Base-by-base conservation (phyloP, 2,113 vertebrate species). In the Percina caprodes region DNA sequence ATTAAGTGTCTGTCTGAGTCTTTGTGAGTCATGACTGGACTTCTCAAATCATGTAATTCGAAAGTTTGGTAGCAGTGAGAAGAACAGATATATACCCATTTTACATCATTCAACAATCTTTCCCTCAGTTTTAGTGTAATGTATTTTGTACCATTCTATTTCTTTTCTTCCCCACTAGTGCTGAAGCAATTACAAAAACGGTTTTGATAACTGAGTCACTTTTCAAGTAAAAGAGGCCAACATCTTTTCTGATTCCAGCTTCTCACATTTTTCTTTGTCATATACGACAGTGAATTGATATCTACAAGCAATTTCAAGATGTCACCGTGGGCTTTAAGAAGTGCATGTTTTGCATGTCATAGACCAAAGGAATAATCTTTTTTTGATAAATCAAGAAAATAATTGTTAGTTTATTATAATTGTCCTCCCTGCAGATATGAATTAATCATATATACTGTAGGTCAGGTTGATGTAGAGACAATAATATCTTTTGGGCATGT, bases 11-110 rank as follows among this genome's bases (percentile, higher is more conserved):
- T 24, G 1, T 58, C 35, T 67, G 23, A 35, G 48, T 76, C 39
- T 60, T n/a, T 65, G 51, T 73, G 69, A 71, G 56, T 67, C 66
- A 76, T 49, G 51, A 69, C 77, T 59, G 30, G 16, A 23, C 68
- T 77, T 49, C 12, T 61, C 16, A 10, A 21, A 55, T 2, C 8
- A 18, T 8, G 15, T 51, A 1, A 7, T 49, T 18, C 6, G 9
- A 42, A 33, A 19, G 26, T 18, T 15, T 14, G 30, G 35, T 15
- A 15, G 55, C 63, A 35, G 35, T 13, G 33, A 23, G 3, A 30
- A 30, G 30, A 39, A 55, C 26, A 23, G 5, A 9, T 11, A 4
- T 39, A 30, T 30, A 30, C 3, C 12, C 16, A 21, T 35, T 58
- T 69, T 21, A 69, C 9, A 18, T 42, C 15, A 5, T 55, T 60